Conservation (phyloP, 1,140 invertebrate genomes). For the Helicoverpa zea region DNA sequence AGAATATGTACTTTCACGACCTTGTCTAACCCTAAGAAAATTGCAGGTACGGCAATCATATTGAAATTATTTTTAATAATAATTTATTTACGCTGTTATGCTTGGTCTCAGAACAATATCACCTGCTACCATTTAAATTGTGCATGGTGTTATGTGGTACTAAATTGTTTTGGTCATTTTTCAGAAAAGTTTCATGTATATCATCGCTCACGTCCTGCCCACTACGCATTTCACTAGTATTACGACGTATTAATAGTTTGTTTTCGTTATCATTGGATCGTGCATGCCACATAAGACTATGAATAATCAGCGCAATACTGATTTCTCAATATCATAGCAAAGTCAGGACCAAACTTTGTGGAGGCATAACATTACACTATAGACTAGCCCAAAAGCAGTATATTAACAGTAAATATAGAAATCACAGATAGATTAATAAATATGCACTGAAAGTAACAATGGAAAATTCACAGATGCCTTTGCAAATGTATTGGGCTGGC, state of each 20-base stretch:
- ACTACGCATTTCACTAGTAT: conserved; percentile 45
- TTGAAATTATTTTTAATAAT: conserved; percentile 25
- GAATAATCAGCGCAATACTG: conserved; percentile 67
- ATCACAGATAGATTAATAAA: background rate
- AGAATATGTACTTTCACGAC: background rate
- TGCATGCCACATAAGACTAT: conserved; percentile 85
- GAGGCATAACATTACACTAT: conserved; percentile 60
- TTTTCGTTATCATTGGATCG: conserved; percentile 55
- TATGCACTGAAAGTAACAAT: conserved; percentile 1
- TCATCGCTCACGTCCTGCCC: conserved; percentile 32
- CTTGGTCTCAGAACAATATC: conserved; percentile 52
- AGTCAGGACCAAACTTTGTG: conserved; percentile 79
- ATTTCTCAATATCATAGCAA: conserved; percentile 77
- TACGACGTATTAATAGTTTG: conserved; percentile 34
- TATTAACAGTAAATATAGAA: conserved; percentile 6
- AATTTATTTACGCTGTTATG: background rate
- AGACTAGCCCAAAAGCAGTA: background rate
- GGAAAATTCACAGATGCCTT: conserved; percentile 59
- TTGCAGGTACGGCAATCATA: conserved; percentile 4
- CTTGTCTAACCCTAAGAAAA: background rate
- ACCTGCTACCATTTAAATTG: conserved; percentile 54
- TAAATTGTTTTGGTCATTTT: conserved; percentile 53
- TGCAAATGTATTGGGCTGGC: conserved; percentile 75
- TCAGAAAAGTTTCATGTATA: conserved; percentile 38
- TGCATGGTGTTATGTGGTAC: conserved; percentile 85